These are phyloP conservation scores for Squalus acanthias DNA, from an alignment of 2,797 vertebrate species.

Conservation along the genomic window DNA sequence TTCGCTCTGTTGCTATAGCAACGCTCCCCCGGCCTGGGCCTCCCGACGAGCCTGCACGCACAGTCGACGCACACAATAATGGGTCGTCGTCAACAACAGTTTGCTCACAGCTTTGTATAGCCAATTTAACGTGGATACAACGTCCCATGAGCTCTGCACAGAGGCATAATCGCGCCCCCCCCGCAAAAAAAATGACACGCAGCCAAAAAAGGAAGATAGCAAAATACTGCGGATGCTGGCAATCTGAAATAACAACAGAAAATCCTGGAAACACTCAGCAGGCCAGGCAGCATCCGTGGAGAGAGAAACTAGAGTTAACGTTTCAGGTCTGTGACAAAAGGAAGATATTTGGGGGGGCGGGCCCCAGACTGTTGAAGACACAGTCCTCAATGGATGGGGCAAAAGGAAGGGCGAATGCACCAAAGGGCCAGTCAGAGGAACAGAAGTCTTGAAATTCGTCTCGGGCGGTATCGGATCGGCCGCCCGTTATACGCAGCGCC, in stretches of 20 bases:
- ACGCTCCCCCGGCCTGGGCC: background rate
- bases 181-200: background rate
- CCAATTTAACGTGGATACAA: background rate
- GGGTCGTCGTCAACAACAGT: background rate
- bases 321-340: background rate
- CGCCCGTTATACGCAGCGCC: too few relatives aligned
- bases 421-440: too few relatives aligned
- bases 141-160: background rate
- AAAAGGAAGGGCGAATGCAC: too few relatives aligned
- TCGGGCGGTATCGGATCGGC: too few relatives aligned
- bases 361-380: too few relatives aligned
- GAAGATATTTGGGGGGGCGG: background rate
- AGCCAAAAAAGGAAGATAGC: background rate
- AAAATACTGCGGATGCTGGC: too few relatives aligned
- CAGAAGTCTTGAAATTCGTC: too few relatives aligned
- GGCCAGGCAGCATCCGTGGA: too few relatives aligned
- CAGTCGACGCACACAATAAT: background rate
- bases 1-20: conserved; percentile 17
- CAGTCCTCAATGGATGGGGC: too few relatives aligned
- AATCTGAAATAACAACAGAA: too few relatives aligned
- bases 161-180: background rate
- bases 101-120: background rate
- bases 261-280: too few relatives aligned
- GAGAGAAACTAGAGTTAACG: too few relatives aligned
- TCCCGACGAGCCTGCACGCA: background rate